Conservation (phyloP, 2,888 invertebrate species). For the Nephrotoma appendiculata region DNA sequence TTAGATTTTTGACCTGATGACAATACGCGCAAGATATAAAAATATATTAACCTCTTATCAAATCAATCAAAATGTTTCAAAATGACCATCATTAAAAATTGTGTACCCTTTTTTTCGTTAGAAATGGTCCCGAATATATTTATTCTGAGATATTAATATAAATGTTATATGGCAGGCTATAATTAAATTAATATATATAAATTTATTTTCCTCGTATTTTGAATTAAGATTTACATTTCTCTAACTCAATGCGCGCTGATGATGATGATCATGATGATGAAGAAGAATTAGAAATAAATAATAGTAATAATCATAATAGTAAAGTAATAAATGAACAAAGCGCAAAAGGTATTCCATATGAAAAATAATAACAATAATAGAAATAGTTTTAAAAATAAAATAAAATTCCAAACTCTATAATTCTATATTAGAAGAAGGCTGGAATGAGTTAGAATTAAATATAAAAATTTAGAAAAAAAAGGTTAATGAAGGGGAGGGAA, state of each 20-base stretch:
- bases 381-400: background rate
- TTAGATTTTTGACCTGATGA: background rate
- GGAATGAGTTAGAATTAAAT: background rate
- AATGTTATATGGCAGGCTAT: slow-evolving; percentile 2
- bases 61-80: background rate
- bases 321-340: slow-evolving; percentile 1
- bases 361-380: background rate
- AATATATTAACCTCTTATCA: background rate
- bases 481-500: background rate
- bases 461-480: background rate
- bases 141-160: background rate
- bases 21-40: background rate
- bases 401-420: background rate
- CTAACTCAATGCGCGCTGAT: background rate
- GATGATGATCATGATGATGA: background rate
- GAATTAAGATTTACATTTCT: background rate
- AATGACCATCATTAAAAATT: background rate
- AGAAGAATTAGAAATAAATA: background rate
- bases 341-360: slow-evolving; percentile 1
- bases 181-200: slow-evolving; percentile 2
- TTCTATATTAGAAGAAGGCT: background rate
- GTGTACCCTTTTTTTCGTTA: background rate
- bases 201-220: background rate
- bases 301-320: slow-evolving; percentile 2
- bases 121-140: background rate